Conservation (phyloP, 2,888 invertebrate genomes). For the Tipula lateralis region DNA sequence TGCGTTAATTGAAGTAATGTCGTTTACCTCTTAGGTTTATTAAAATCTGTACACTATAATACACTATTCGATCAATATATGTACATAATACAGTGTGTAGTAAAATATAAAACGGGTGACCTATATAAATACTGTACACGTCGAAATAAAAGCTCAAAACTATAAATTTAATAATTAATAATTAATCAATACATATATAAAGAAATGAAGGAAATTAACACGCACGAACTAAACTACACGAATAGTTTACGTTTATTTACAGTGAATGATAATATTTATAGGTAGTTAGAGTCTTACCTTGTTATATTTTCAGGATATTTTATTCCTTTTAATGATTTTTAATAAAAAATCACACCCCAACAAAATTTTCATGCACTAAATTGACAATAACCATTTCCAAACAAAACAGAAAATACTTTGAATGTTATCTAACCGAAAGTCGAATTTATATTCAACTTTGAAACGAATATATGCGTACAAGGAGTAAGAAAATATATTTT, state of each 20-base stretch:
- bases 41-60: neutral
- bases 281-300: neutral
- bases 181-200: neutral
- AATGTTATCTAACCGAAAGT: neutral
- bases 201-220: neutral
- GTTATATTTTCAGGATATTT: neutral
- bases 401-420: neutral
- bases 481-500: neutral
- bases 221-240: neutral
- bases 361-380: neutral
- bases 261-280: neutral
- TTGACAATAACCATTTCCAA: neutral
- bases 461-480: neutral
- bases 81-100: neutral
- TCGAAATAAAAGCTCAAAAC: neutral
- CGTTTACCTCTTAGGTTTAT: neutral
- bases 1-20: neutral
- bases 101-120: neutral
- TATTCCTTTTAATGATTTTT: neutral
- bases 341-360: neutral
- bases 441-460: neutral
- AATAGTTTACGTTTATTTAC: neutral
- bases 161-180: constrained; percentile 15
- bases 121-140: neutral
- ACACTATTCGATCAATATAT: neutral